These are phyloP conservation scores for Beaufortia kweichowensis DNA, from an alignment of 2,113 vertebrate species.

Conservation along the genomic window DNA sequence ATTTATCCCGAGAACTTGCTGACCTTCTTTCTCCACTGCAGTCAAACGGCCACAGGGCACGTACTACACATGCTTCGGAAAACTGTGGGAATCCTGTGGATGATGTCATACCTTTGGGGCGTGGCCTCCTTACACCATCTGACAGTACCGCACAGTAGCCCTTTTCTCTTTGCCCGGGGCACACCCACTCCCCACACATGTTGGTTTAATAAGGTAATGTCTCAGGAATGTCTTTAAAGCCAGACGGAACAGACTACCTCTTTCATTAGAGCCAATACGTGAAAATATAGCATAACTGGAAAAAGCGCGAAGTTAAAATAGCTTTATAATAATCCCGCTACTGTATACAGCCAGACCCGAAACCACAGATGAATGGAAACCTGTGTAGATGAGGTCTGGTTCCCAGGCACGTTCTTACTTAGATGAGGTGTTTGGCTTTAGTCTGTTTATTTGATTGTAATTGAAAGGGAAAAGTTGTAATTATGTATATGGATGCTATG, in stretches of 20 bases:
- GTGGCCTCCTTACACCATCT: conserved; percentile 30
- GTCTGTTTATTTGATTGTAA: conserved; percentile 4
- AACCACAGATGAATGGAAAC: conserved; percentile 26
- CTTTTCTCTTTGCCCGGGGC: conserved; percentile 63
- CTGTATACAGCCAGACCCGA: conserved; percentile 52
- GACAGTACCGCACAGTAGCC: conserved; percentile 66
- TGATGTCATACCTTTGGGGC: conserved; percentile 67
- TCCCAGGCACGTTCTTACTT: neutral
- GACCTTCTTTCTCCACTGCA: neutral
- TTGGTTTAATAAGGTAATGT: conserved; percentile 69
- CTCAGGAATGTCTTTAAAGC: conserved; percentile 69
- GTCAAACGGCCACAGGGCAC: neutral
- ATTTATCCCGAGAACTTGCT: conserved; percentile 2
- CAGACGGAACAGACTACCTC: conserved; percentile 61
- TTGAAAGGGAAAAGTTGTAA: neutral
- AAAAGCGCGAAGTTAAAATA: conserved; percentile 55
- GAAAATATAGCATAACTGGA: conserved; percentile 46
- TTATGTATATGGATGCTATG: no score
- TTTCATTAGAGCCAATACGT: conserved; percentile 61
- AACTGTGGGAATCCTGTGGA: conserved; percentile 34
- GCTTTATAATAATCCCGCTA: conserved; percentile 56
- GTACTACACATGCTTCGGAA: conserved; percentile 46
- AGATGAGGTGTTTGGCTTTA: conserved; percentile 23
- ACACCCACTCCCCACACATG: conserved; percentile 55
- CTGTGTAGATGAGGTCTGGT: conserved; percentile 1